Evolutionary conservation across 2,113 vertebrate species (phyloP).

Genomic region (Notechis scutatus): DNA sequence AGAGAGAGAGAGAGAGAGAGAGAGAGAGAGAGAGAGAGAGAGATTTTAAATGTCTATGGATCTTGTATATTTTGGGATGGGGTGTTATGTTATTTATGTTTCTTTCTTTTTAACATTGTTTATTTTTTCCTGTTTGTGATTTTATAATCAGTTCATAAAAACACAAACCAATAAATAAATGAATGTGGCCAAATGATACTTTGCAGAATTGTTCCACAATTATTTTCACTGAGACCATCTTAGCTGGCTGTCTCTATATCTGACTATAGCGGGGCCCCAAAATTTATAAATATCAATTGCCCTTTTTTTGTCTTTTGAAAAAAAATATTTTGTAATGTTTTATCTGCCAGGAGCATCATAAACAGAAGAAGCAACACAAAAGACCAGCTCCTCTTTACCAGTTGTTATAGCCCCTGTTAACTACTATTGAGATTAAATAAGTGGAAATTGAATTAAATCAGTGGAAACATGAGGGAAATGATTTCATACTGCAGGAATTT

Average conservation of each 20-base stretch:
- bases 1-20: no score
- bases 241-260: not conserved
- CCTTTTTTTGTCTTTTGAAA: not conserved
- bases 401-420: not conserved
- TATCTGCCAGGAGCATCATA: not conserved
- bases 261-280: not conserved
- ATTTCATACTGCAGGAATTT: not conserved
- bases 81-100: not conserved
- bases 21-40: no score
- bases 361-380: not conserved
- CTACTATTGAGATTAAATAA: not conserved
- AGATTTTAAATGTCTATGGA: not conserved
- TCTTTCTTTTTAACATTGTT: not conserved
- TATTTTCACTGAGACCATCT: not conserved
- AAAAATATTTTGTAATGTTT: not conserved
- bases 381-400: not conserved
- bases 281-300: not conserved
- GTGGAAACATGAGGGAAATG: not conserved
- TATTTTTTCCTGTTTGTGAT: not conserved
- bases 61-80: not conserved
- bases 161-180: not conserved
- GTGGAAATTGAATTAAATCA: not conserved
- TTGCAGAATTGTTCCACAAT: not conserved
- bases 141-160: not conserved
- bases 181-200: not conserved